phyloP scores from a whole-genome alignment of 2,113 vertebrate genomes.

The Zosterops borbonicus region DNA sequence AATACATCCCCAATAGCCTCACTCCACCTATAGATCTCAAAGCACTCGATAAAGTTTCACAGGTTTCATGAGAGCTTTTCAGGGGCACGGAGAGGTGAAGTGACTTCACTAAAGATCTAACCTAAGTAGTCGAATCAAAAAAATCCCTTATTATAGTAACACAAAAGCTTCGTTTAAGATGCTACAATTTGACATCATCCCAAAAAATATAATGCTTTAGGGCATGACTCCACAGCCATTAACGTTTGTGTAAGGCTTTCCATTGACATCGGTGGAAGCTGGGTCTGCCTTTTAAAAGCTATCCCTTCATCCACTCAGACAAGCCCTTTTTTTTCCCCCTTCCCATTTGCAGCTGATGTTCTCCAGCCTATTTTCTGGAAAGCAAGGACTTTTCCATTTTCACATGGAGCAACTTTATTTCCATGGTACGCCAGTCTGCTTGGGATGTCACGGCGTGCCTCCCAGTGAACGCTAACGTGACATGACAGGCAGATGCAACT shows the following conservation, averaged over 20 bases:
- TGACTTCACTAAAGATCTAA: constrained; percentile 56
- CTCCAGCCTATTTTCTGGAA: constrained; percentile 56
- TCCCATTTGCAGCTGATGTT: constrained; percentile 52
- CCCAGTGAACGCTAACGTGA: constrained; percentile 44
- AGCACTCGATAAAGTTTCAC: constrained; percentile 35
- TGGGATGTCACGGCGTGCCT: constrained; percentile 27
- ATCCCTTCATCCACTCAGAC: constrained; percentile 43
- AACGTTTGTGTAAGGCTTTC: constrained; percentile 43
- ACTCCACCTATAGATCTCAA: constrained; percentile 33
- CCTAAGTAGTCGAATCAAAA: constrained; percentile 35
- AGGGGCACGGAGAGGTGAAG: constrained; percentile 39
- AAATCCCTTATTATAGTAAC: constrained; percentile 42
- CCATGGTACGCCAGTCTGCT: constrained; percentile 26
- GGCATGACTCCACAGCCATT: constrained; percentile 58
- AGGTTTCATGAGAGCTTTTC: constrained; percentile 22
- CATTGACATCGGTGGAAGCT: constrained; percentile 30
- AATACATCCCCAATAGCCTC: not conserved
- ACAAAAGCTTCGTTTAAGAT: constrained; percentile 34
- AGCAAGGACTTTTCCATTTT: constrained; percentile 58
- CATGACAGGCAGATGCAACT: constrained; percentile 63
- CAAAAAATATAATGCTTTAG: constrained; percentile 53
- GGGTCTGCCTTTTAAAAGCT: constrained; percentile 55
- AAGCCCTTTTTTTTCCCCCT: not conserved
- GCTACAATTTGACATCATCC: constrained; percentile 56
- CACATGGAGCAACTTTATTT: constrained; percentile 43